Evolutionary conservation across 1,140 invertebrate species (phyloP), one percentile per base, ranked within the genome.

Genomic region (Drosophila insularis): DNA sequence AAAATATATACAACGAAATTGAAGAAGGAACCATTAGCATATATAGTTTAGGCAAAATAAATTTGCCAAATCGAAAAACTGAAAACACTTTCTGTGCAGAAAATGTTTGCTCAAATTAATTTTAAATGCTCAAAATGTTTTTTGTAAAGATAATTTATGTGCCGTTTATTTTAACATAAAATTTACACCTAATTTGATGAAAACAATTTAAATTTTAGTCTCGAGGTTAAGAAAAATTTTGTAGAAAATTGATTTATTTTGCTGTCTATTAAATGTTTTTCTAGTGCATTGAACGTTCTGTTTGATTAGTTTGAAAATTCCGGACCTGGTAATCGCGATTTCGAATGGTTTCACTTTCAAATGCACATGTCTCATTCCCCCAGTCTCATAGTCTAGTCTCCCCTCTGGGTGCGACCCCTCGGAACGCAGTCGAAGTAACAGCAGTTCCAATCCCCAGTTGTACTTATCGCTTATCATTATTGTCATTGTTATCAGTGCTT

Each of bases 401-500:
- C 43, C 17, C 43, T 11, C 8, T 17, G 2, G 17, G 8, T 2
- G 11, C 43, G 43, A 50, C 43, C 43, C 19, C 17, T 27, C 27
- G 27, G 5, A 27, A 1, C 27, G 27, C 17, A 50, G 17, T 21
- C 43, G 1, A n/a, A 14, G n/a, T 11, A n/a, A 2, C 40, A 43
- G 40, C 6, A 14, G n/a, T 43, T 43, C 14, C 5, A 43, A 14
- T 43, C 40, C 43, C 43, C 17, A 50, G 17, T 50, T 21, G 43
- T 19, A 65, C 82, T 86, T 86, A 77, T 72, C 58, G 59, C 62
- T 78, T 85, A 87, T 85, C 78, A 74, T 55, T 63, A 53, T 68
- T 19, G 17, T 50, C 19, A 50, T 50, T 50, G 43, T 50, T 77
- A 86, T 84, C 81, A 78, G 71, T 46, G 54, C 63, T 81, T 72